Conservation (phyloP, 1,140 invertebrate genomes). For the Uloborus diversus region DNA sequence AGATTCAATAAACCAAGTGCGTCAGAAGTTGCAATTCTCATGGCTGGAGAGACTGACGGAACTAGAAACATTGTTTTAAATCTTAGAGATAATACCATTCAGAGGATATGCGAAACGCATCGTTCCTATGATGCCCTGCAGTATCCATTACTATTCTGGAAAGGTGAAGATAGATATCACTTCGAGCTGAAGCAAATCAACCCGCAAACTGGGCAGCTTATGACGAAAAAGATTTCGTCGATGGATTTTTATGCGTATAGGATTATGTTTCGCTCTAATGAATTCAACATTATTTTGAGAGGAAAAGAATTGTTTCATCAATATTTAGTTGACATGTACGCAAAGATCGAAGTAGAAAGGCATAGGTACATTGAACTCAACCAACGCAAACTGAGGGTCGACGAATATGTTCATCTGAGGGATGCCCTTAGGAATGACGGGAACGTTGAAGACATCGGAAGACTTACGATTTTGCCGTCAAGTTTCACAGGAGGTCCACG, state of each 20-base stretch:
- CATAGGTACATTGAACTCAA: constrained; percentile 49
- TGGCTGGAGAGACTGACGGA: no score
- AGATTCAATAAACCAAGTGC: no score
- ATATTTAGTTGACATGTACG: no score
- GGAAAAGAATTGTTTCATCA: no score
- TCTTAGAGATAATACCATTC: no score
- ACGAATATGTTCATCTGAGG: constrained; percentile 46
- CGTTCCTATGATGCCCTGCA: constrained; percentile 57
- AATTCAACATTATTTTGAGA: no score
- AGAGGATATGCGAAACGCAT: constrained; percentile 1
- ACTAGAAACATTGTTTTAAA: no score
- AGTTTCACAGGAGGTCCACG: constrained; percentile 29
- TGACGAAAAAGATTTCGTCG: background rate
- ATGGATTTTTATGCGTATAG: no score
- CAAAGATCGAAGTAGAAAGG: no score
- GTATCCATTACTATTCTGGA: constrained; percentile 20
- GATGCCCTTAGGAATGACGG: constrained; percentile 41
- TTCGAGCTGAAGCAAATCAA: background rate
- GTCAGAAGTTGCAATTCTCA: no score
- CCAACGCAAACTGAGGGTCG: constrained; percentile 55
- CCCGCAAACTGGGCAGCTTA: no score
- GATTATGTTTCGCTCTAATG: no score
- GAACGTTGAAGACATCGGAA: constrained; percentile 11
- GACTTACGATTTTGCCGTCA: constrained; percentile 34
- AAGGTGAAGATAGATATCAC: constrained; percentile 5